Base-by-base conservation (phyloP, 2,888 invertebrate genomes). In the Drosophila bunnanda region DNA sequence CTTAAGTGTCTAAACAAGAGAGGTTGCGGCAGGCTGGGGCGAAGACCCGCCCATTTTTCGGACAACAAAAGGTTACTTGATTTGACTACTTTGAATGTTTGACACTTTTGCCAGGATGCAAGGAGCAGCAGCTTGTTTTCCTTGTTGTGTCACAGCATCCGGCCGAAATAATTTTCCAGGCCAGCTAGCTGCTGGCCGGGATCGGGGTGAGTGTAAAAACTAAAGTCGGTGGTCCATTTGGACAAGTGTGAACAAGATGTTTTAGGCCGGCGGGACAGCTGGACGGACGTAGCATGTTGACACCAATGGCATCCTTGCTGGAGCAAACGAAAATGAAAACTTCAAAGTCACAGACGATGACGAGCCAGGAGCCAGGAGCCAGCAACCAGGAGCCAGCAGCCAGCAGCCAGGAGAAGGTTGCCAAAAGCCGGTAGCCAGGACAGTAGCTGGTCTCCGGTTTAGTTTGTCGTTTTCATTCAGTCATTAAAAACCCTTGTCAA, bases 401-500 rank as follows among this genome's bases (percentile, higher is more conserved):
- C 36, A 64, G 59, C 15, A 56, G 53, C 25, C 17, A 30, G 44
- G 46, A 34, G 48, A 22, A 15, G 15, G 15, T 25, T 15, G 55
- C 44, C 43, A 71, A 65, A 50, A 55, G 39, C 44, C 25, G n/a
- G 44, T 28, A 17, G 55, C 44, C 43, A 75, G 68, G 56, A 55
- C 57, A 58, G 41, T 38, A 38, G 52, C 57, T 58, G 57, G 30
- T 20, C 55, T 57, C 59, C 59, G 75, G 82, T 76, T 59, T 62
- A 64, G 68, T 70, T 75, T 75, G 78, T 75, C 86, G 86, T 79
- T 80, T 83, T 88, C 89, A 77, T 82, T 77, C 77, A 81, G 84
- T 91, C 91, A 90, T 91, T 91, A 91, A 91, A 90, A 90, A 91
- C 91, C 91, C 91, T 90, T 91, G 91, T 91, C 91, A 91, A 91